Conservation (phyloP, 1,140 invertebrate species). For the Monomorium pharaonis region DNA sequence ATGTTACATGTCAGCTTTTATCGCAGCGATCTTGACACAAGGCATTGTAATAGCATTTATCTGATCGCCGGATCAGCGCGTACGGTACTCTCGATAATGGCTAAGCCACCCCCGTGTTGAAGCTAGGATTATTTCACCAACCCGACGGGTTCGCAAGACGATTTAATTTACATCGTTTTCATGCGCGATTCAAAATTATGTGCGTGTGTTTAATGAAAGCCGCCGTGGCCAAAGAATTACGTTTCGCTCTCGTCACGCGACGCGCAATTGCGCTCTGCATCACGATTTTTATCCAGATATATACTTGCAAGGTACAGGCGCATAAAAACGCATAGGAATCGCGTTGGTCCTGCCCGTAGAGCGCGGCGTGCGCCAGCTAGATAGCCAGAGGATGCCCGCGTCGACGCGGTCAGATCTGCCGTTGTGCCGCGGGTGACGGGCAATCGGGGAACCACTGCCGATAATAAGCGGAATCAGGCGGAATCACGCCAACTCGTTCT, state of each 20-base stretch:
- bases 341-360: no score
- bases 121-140: neutral
- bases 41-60: neutral
- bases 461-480: neutral
- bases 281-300: neutral
- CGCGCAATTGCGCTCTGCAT: neutral
- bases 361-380: no score
- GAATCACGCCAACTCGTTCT: slow-evolving; percentile 25
- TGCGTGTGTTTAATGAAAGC: neutral
- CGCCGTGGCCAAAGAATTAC: neutral
- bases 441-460: slow-evolving; percentile 22
- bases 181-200: neutral
- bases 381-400: neutral
- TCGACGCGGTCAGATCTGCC: neutral
- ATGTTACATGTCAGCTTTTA: neutral
- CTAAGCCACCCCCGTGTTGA: neutral
- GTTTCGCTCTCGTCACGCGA: neutral
- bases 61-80: neutral
- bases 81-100: neutral
- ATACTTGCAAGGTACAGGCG: neutral
- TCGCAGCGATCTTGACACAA: neutral
- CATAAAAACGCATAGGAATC: neutral
- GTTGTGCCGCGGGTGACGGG: no score
- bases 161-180: slow-evolving; percentile 14
- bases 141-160: neutral